These are phyloP conservation scores for Eugnorisma glareosa DNA, from an alignment of 2,888 invertebrate species.

Conservation along the genomic window DNA sequence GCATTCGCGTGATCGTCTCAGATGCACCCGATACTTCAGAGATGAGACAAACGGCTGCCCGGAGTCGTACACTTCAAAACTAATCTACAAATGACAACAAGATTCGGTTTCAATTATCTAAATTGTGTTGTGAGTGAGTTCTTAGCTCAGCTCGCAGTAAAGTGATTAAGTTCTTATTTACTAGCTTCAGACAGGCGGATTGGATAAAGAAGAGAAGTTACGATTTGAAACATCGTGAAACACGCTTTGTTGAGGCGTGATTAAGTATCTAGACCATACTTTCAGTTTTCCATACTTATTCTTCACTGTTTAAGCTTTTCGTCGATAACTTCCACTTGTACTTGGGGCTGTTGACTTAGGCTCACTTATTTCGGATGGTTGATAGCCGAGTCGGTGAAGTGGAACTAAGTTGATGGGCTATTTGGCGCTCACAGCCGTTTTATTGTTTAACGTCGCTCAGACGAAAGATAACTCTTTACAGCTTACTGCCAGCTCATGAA, in stretches of 20 bases:
- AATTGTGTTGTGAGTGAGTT: slow-evolving; percentile 48
- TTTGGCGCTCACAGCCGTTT: slow-evolving; percentile 48
- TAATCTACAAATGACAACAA: slow-evolving; percentile 50
- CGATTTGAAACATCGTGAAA: slow-evolving; percentile 52
- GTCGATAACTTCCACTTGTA: slow-evolving; percentile 16
- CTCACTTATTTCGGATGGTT: slow-evolving; percentile 15
- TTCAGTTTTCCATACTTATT: slow-evolving; percentile 16
- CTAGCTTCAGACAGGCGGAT: slow-evolving; percentile 4
- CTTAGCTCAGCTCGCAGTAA: slow-evolving; percentile 9
- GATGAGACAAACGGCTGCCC: slow-evolving; percentile 22
- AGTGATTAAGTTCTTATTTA: slow-evolving; percentile 45
- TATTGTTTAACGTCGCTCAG: slow-evolving; percentile 16
- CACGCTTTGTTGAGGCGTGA: slow-evolving; percentile 24
- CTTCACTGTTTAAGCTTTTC: slow-evolving; percentile 13
- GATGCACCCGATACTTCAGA: slow-evolving; percentile 24
- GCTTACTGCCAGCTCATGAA: slow-evolving; percentile 19
- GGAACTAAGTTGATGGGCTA: slow-evolving; percentile 46
- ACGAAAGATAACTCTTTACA: slow-evolving; percentile 47
- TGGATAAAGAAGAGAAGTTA: slow-evolving; percentile 33
- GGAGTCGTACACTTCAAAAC: slow-evolving; percentile 24
- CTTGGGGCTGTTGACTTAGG: slow-evolving; percentile 10
- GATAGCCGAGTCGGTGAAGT: slow-evolving; percentile 29
- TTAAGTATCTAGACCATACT: slow-evolving; percentile 2
- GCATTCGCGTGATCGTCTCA: not conserved
- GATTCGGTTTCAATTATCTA: slow-evolving; percentile 58